Conservation (phyloP, 2,113 vertebrate species). For the Pseudois nayaur region DNA sequence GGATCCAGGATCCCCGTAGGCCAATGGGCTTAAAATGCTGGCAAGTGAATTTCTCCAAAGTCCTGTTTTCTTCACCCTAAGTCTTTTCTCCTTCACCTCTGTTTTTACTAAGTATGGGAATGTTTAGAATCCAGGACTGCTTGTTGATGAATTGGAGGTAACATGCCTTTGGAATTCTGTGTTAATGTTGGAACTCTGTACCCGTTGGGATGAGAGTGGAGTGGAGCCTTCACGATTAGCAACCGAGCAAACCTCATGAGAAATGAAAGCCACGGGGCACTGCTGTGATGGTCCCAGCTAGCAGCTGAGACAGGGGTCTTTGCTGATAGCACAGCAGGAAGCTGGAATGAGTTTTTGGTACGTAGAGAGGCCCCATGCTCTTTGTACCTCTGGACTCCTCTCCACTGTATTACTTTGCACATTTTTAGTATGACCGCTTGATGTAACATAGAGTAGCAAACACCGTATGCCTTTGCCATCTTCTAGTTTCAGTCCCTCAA, state of each 20-base stretch:
- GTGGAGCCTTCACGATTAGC: background rate
- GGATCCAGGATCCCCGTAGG: background rate
- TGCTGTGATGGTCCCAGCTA: background rate
- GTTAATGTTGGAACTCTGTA: conserved; percentile 25
- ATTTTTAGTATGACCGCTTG: background rate
- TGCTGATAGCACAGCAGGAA: background rate
- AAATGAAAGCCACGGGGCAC: background rate
- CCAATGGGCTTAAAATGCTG: background rate
- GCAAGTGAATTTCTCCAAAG: background rate
- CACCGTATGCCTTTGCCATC: background rate
- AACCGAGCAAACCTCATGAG: background rate
- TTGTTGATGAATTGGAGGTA: conserved; percentile 22
- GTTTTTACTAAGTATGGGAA: conserved; percentile 24
- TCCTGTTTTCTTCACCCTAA: background rate
- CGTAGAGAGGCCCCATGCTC: background rate
- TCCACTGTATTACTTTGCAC: background rate
- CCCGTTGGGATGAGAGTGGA: background rate
- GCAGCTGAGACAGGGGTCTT: background rate
- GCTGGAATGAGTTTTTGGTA: background rate
- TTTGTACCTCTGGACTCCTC: background rate
- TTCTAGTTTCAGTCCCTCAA: background rate
- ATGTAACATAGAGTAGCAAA: background rate
- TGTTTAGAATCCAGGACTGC: conserved; percentile 41
- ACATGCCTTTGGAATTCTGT: conserved; percentile 43
- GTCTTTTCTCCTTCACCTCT: background rate